Evolutionary conservation across 2,888 invertebrate genomes (phyloP), one percentile per base, ranked within the genome.

Genomic region (Apoda limacodes): DNA sequence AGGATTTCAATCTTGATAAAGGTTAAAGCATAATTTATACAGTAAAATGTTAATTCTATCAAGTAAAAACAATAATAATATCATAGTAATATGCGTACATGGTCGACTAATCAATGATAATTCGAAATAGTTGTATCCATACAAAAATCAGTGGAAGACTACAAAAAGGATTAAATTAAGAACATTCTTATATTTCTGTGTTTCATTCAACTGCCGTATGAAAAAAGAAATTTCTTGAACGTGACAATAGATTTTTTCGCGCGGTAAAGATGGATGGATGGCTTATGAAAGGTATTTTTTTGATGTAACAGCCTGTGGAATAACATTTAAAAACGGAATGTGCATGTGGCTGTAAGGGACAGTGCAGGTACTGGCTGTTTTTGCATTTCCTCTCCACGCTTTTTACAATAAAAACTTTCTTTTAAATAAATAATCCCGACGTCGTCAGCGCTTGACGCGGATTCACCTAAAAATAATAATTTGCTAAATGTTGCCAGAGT

Each of bases 361-460:
- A 70, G 66, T 69, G 59, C 53, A 50, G 63, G 61, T 62, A 64
- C 63, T 47, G 52, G 52, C 52, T 6, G 72, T 80, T 78, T 80
- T 80, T 80, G 76, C 76, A 80, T 80, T 80, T 80, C 80, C 78
- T 80, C 64, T 70, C 71, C 71, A 48, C 45, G 53, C 70, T 80
- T 80, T 80, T 80, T 80, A 71, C 61, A 70, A 70, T 76, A 76
- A 78, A 75, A 78, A 80, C 80, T 80, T 80, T 78, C 80, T 80
- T 78, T 71, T 74, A 78, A 78, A 78, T 78, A 76, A 78, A 80
- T 76, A 78, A 74, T 71, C 71, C 71, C 60, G 65, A 69, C 72
- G 60, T 58, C 50, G 64, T 55, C n/a, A n/a, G n/a, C n/a, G n/a
- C n/a, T 62, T 76, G 78, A 76, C 78, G 70, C 57, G 70, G 72